Percentiles rank a stretch among this genome's conserved stretches.
These are phyloP conservation scores for Cryptotermes secundus DNA, from an alignment of 1,140 invertebrate species.

Conservation along the genomic window DNA sequence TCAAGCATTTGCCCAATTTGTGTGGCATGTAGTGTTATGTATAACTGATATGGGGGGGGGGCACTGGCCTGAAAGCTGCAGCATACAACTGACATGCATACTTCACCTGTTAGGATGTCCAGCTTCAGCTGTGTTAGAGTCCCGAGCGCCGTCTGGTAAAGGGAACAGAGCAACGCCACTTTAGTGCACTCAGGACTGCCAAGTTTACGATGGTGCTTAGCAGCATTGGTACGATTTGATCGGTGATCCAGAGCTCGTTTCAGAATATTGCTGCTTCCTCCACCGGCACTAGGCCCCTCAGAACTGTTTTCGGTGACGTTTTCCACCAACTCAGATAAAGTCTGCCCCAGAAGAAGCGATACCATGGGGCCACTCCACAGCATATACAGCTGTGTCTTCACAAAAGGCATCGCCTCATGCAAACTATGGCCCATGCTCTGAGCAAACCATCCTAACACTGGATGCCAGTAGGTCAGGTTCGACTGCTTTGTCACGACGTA, in stretches of 20 bases:
- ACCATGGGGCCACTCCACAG: constrained; percentile 79
- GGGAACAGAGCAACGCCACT: constrained; percentile 80
- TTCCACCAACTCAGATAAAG: constrained; percentile 47
- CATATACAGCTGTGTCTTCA: constrained; percentile 79
- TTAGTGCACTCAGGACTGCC: constrained; percentile 77
- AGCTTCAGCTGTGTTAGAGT: constrained; percentile 89
- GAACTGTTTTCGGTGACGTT: background rate
- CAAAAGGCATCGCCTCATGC: constrained; percentile 76
- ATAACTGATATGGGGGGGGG: too few relatives aligned
- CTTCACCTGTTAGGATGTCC: constrained; percentile 89
- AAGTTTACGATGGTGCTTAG: constrained; percentile 60
- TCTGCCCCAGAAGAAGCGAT: constrained; percentile 48
- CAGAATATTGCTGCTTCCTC: constrained; percentile 28
- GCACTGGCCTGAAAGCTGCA: too few relatives aligned
- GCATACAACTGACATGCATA: background rate
- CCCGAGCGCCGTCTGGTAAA: constrained; percentile 87
- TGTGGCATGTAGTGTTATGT: too few relatives aligned
- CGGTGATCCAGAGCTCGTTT: constrained; percentile 34
- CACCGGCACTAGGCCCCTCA: constrained; percentile 21
- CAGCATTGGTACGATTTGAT: constrained; percentile 33
- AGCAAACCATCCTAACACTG: constrained; percentile 95
- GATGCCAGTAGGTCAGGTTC: constrained; percentile 94
- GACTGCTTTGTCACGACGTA: constrained; percentile 85
- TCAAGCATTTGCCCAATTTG: too few relatives aligned
- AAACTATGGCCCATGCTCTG: constrained; percentile 80